Base-by-base conservation (phyloP, 2,113 vertebrate genomes). In the Vidua chalybeata region DNA sequence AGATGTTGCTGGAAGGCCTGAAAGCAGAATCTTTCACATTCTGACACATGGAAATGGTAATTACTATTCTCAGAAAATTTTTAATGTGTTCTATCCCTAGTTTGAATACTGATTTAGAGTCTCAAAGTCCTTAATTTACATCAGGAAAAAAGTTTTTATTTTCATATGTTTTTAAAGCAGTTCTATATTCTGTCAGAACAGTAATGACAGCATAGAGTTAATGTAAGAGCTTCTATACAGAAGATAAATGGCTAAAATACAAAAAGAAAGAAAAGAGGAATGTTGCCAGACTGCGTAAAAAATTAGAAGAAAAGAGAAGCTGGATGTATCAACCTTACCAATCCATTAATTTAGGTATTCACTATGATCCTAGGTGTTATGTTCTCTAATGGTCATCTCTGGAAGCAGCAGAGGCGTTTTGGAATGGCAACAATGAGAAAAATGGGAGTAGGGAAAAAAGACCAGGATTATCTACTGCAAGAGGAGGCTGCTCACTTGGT, bases 361-460 rank as follows among this genome's bases (percentile, higher is more conserved):
- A 17, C 87, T 67, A 11, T 89, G 35, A 24, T 81, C 14, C 31
- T 30, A 95, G 89, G 91, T 72, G 14, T 95, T 67, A 51, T 87
- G n/a, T 91, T 93, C 64, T 94, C 93, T 71, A 89, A 71, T 46
- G 89, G 91, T 43, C 48, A 7, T 15, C 2, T 89, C 61, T 94
- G 95, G 95, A 95, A 94, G 80, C 93, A 96, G 71, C 91, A 94
- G 55, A 92, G 81, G 43, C 43, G 35, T 52, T 96, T 96, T 91
- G 91, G 73, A 26, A 37, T 95, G 15, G 33, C 81, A 67, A 81
- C 64, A 12, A 80, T 96, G 91, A 92, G 87, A 54, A 96, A 85
- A 83, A 59, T 96, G 54, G 83, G 96, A 88, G 13, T 93, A 48
- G 89, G 89, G 35, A 94, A 58, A 52, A 73, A 80, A 83, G 37